Evolutionary conservation across 2,888 invertebrate genomes (phyloP), one percentile per base, ranked within the genome.

Genomic region (Aphelenchoides bicaudatus): DNA sequence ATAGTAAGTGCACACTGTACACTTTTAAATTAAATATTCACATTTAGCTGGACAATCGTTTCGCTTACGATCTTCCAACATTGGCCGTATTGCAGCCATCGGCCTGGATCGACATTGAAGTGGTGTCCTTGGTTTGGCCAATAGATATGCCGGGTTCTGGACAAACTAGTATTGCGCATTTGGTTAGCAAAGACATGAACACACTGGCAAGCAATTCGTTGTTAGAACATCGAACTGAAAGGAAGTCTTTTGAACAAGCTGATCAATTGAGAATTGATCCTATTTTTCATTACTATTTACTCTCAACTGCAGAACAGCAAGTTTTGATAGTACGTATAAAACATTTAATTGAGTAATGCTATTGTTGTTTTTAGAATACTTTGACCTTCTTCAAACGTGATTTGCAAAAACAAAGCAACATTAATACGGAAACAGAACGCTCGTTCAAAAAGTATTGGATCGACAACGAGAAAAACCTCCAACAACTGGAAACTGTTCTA

Each of bases 111-210:
- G 37, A 38, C 3, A 34, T 51, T 2, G 38, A 51, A 28, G 21
- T 51, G 3, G 19, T 30, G 16, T 6, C 52, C 10, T 19, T 34
- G 25, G 21, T 51, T 16, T 51, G 52, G 52, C 39, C 52, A 13
- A 39, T 51, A 10, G 52, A 51, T 3, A 3, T 51, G 2, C 38
- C 39, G 10, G 52, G 39, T 51, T 10, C 43, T 6, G 43, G 43
- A 10, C 10, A 10, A 8, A 43, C 10, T n/a, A 25, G 43, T 21
- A 43, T 43, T 25, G 25, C 43, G 10, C 43, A 25, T n/a, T n/a
- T 43, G 43, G 43, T 43, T n/a, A 43, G 43, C 23, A 19, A 21
- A 6, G 43, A 43, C 43, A 43, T 43, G 43, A 6, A 43, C 43
- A 25, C 43, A 8, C 8, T 43, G 10, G 25, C 21, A 21, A 19